These are phyloP conservation scores for Dione juno DNA, from an alignment of 2,888 invertebrate species.

Conservation along the genomic window DNA sequence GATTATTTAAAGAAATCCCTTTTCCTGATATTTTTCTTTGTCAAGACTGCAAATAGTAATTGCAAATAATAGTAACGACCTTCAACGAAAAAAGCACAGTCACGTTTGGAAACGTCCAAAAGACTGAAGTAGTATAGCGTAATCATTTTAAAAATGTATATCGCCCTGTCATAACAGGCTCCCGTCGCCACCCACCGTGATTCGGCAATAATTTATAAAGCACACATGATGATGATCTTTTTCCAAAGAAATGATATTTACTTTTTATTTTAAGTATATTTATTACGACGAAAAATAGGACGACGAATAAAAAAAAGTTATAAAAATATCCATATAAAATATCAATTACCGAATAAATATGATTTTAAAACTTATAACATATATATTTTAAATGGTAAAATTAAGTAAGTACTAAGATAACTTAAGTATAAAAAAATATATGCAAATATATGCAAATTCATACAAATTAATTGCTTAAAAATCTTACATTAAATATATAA, in stretches of 20 bases:
- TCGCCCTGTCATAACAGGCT: neutral
- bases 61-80: too few relatives aligned
- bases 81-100: neutral
- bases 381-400: too few relatives aligned
- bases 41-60: too few relatives aligned
- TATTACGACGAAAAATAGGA: neutral
- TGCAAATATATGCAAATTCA: neutral
- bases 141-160: conserved; percentile 2
- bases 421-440: too few relatives aligned
- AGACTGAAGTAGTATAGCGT: neutral
- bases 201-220: neutral
- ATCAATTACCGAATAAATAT: too few relatives aligned
- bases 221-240: neutral
- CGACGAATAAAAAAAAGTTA: neutral
- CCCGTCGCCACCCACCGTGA: neutral
- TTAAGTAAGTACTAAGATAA: too few relatives aligned
- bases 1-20: neutral
- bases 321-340: too few relatives aligned
- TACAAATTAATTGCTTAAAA: neutral
- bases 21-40: neutral
- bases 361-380: too few relatives aligned
- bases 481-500: neutral
- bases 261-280: neutral
- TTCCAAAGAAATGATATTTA: neutral
- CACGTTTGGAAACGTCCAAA: neutral